phyloP scores from a whole-genome alignment of 2,888 invertebrate genomes.

The Parascotia fuliginaria region DNA sequence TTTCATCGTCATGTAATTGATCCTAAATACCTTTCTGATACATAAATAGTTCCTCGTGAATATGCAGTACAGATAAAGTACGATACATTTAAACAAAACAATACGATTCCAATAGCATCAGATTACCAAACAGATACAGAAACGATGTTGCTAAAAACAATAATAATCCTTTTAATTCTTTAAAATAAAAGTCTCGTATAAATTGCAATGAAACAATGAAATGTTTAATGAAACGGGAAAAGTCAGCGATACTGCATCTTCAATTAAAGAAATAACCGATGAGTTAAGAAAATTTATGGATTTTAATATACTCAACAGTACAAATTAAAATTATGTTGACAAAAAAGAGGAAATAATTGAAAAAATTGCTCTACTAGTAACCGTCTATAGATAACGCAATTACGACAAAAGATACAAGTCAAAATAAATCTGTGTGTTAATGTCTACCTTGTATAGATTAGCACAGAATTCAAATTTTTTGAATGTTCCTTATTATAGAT shows the following conservation, averaged over 20 bases:
- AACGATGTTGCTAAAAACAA: constrained; percentile 47
- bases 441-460: too few species aligned
- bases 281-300: constrained; percentile 32
- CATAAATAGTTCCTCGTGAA: background rate
- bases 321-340: too few species aligned
- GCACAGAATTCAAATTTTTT: too few species aligned
- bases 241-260: constrained; percentile 41
- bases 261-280: constrained; percentile 52
- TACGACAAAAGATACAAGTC: too few species aligned
- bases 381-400: too few species aligned
- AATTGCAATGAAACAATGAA: constrained; percentile 60
- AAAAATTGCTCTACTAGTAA: too few species aligned
- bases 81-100: constrained; percentile 35
- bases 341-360: too few species aligned
- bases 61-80: constrained; percentile 26
- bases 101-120: constrained; percentile 43
- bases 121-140: constrained; percentile 47
- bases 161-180: constrained; percentile 56
- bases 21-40: background rate
- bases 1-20: background rate
- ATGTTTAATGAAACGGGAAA: constrained; percentile 64
- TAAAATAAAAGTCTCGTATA: constrained; percentile 51
- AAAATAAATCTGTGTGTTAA: too few species aligned
- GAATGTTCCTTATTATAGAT: too few species aligned
- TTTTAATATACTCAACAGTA: too few species aligned